Percentiles rank a stretch among this genome's conserved stretches.
Evolutionary conservation across 2,797 vertebrate species (phyloP).

Genomic region (Lithobates sylvaticus): DNA sequence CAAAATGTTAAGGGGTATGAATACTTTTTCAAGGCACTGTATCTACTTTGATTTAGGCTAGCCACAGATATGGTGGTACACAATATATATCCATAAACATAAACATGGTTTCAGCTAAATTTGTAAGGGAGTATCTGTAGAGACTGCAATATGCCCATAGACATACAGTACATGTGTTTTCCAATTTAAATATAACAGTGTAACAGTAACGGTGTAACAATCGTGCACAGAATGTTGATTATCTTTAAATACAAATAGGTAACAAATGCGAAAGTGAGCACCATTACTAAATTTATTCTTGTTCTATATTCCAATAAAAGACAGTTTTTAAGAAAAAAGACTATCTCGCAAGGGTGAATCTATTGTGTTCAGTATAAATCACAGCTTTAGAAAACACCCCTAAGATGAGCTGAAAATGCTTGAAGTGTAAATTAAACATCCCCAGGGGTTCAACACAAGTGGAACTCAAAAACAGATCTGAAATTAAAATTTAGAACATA

Average conservation of each 20-base stretch:
- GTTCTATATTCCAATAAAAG: conserved; percentile 5
- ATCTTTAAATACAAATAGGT: neutral
- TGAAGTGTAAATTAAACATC: conserved; percentile 55
- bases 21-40: too few species aligned
- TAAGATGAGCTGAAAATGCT: conserved; percentile 48
- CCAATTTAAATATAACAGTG: neutral
- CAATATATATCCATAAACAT: too few species aligned
- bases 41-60: too few species aligned
- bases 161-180: too few species aligned
- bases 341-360: conserved; percentile 5
- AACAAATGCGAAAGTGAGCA: neutral
- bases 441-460: conserved; percentile 54
- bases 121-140: too few species aligned
- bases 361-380: conserved; percentile 48
- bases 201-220: neutral
- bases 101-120: too few species aligned
- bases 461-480: conserved; percentile 52
- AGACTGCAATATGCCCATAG: too few species aligned
- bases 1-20: too few species aligned
- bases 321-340: conserved; percentile 27
- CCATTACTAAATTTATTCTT: neutral
- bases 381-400: conserved; percentile 40
- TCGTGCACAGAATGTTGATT: neutral
- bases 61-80: too few species aligned
- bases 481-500: conserved; percentile 47